A percentile compares a stretch with the other conserved stretches of the same genome.
Conservation (phyloP, 2,888 invertebrate species). For the Meandrusa payeni region DNA sequence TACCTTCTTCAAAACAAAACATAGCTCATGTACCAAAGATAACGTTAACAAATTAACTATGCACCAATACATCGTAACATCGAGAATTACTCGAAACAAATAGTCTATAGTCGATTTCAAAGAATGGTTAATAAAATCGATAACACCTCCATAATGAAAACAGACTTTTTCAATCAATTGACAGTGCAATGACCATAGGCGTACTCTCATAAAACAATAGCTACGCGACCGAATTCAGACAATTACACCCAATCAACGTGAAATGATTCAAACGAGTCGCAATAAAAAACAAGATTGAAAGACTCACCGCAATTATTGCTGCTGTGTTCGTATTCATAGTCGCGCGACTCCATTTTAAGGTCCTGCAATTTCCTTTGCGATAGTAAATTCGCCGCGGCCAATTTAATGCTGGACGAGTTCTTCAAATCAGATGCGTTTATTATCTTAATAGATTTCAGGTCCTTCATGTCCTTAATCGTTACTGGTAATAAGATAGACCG, state of each 20-base stretch:
- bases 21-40: no score
- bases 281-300: slow-evolving; percentile 18
- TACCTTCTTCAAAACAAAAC: no score
- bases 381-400: slow-evolving; percentile 73
- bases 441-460: slow-evolving; percentile 86
- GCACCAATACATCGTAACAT: no score
- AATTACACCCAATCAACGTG: slow-evolving; percentile 46
- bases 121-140: no score
- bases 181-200: slow-evolving; percentile 36
- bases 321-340: slow-evolving; percentile 62
- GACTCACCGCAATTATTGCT: slow-evolving; percentile 56
- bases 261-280: slow-evolving; percentile 23
- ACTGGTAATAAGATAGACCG: slow-evolving; percentile 87
- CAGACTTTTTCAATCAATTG: no score
- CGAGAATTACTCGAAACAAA: no score
- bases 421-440: slow-evolving; percentile 83
- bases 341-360: slow-evolving; percentile 55
- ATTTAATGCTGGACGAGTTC: slow-evolving; percentile 75
- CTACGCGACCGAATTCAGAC: slow-evolving; percentile 30
- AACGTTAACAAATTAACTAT: no score
- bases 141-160: no score
- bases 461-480: slow-evolving; percentile 85
- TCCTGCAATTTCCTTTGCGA: slow-evolving; percentile 71
- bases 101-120: no score
- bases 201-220: slow-evolving; percentile 33